Evolutionary conservation across 2,888 invertebrate species (phyloP), one percentile per base, ranked within the genome.

Genomic region (Tiliacea citrago): DNA sequence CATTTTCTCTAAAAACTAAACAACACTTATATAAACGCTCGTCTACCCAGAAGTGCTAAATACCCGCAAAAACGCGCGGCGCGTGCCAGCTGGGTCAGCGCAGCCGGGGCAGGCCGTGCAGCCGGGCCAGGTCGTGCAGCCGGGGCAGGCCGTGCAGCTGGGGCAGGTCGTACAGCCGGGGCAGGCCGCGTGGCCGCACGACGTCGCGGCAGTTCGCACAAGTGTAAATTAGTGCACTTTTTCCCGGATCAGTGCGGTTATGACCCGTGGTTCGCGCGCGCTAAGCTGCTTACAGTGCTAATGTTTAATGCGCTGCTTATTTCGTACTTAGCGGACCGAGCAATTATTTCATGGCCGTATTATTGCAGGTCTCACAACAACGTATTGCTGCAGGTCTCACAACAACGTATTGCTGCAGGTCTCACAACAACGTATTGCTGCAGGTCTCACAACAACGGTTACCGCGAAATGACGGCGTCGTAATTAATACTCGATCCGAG

Each of bases 281-380:
- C 71, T 89, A 88, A 90, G 87, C 89, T 77, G 89, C 89, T 90
- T 89, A 86, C 77, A 75, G 77, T 84, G 85, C 82, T 87, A 85
- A 88, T 88, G 85, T 86, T 88, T 83, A 87, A 87, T 86, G 83
- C 79, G 69, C 82, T 84, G 82, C 85, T 88, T 83, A 86, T 78
- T 82, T 60, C 66, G 68, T 76, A 84, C 85, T 89, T 84, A 86
- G 74, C 78, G 73, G 81, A 84, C 83, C 55, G 61, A 47, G 42
- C 47, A 51, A 74, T 74, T 47, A 63, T 75, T 82, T 57, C 58
- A 74, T 42, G 55, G 58, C 42, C 18, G 18, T 42, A 72, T 78
- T 70, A 57, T 61, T 51, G 67, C 67, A 73, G 68, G 18, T 45
- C 60, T 55, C 58, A n/a, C n/a, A n/a, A n/a, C n/a, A n/a, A n/a